phyloP scores from a whole-genome alignment of 2,797 vertebrate genomes.

The Cottoperca gobio region DNA sequence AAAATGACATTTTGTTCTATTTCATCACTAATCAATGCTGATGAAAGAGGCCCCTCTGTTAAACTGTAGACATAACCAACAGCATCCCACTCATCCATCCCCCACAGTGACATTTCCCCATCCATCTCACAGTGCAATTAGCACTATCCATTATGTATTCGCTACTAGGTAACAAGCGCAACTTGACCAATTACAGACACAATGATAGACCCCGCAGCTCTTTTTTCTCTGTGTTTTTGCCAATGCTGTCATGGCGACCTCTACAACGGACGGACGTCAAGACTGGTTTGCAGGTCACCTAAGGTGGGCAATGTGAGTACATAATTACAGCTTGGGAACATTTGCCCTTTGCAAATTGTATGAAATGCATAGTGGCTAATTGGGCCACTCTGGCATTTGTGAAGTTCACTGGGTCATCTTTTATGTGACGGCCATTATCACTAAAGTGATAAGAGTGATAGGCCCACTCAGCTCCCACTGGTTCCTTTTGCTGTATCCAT shows the following conservation, averaged over 20 bases:
- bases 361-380: slow-evolving; percentile 87
- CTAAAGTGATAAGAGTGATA: slow-evolving; percentile 84
- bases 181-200: slow-evolving; percentile 82
- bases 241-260: slow-evolving; percentile 77
- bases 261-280: slow-evolving; percentile 73
- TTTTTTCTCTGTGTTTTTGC: slow-evolving; percentile 76
- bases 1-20: slow-evolving; percentile 38
- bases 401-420: slow-evolving; percentile 81
- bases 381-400: slow-evolving; percentile 85
- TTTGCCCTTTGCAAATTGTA: slow-evolving; percentile 86
- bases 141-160: slow-evolving; percentile 78
- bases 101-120: slow-evolving; percentile 77
- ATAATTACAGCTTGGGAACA: slow-evolving; percentile 85
- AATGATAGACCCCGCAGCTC: slow-evolving; percentile 73
- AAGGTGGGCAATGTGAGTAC: slow-evolving; percentile 82
- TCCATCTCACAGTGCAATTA: slow-evolving; percentile 74
- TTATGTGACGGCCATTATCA: slow-evolving; percentile 83
- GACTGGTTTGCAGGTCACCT: slow-evolving; percentile 78
- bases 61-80: slow-evolving; percentile 53
- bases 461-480: slow-evolving; percentile 74
- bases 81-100: slow-evolving; percentile 69
- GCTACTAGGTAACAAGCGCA: slow-evolving; percentile 76
- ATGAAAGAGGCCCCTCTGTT: slow-evolving; percentile 31
- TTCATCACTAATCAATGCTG: slow-evolving; percentile 48
- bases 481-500: slow-evolving; percentile 70